phyloP scores from a whole-genome alignment of 1,140 invertebrate species.

The Brachionus asplanchnoidis region DNA sequence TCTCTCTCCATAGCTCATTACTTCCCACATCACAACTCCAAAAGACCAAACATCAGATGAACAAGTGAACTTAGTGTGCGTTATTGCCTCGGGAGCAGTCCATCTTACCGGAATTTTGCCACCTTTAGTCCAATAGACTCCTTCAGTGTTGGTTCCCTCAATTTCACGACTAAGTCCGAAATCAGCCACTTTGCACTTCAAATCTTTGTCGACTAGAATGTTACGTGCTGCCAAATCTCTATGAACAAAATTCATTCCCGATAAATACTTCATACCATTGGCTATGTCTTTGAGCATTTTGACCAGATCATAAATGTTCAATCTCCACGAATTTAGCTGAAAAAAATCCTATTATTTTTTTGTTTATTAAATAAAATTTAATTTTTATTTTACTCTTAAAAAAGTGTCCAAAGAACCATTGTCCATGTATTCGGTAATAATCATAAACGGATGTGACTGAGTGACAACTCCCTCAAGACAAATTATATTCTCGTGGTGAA shows the following conservation, averaged over 20 bases:
- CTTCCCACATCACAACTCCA: constrained; percentile 98
- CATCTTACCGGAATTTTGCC: constrained; percentile 98
- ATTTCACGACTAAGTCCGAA: constrained; percentile 89
- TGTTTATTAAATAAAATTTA: not conserved
- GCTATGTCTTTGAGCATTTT: constrained; percentile 95
- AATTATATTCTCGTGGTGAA: constrained; percentile 98
- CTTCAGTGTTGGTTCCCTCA: constrained; percentile 65
- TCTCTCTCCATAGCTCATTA: constrained; percentile 96
- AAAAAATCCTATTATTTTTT: not conserved
- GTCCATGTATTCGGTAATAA: constrained; percentile 99
- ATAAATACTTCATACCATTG: constrained; percentile 92
- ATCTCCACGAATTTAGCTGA: constrained; percentile 33
- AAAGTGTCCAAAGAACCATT: constrained; percentile 97
- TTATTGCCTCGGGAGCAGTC: constrained; percentile 98
- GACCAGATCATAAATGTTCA: constrained; percentile 71
- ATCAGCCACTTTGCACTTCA: constrained; percentile 99
- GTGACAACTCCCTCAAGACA: constrained; percentile 98
- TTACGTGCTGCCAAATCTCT: constrained; percentile 87
- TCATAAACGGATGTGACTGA: constrained; percentile 96
- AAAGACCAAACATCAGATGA: constrained; percentile 98
- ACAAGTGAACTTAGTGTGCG: constrained; percentile 96
- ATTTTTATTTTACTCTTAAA: constrained; percentile 61
- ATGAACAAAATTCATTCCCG: constrained; percentile 58
- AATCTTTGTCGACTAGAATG: constrained; percentile 90
- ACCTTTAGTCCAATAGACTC: constrained; percentile 80